A percentile compares a stretch with the other conserved stretches of the same genome.
phyloP scores from a whole-genome alignment of 2,888 invertebrate species.

The Oeneis ivallda region DNA sequence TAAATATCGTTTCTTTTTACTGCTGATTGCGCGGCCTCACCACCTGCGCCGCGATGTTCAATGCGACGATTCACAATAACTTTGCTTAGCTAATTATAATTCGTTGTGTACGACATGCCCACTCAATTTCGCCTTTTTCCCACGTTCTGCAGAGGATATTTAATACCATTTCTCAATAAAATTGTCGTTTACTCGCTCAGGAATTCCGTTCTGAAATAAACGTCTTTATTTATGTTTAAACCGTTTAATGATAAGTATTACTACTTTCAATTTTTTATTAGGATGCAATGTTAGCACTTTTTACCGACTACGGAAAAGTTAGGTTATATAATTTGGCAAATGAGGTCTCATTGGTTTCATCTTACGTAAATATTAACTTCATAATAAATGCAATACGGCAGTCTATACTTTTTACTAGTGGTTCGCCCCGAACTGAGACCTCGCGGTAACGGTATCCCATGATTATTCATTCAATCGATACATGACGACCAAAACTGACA shows the following conservation, averaged over 20 bases:
- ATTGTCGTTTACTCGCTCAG: constrained; percentile 18
- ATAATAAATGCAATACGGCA: too few species aligned
- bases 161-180: constrained; percentile 26
- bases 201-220: constrained; percentile 9
- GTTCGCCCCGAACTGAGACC: too few species aligned
- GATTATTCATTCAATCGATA: too few species aligned
- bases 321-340: too few species aligned
- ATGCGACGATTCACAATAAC: constrained; percentile 40
- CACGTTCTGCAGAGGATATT: constrained; percentile 28
- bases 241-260: background rate
- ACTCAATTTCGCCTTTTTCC: constrained; percentile 26
- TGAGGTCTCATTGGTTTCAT: too few species aligned
- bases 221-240: constrained; percentile 13
- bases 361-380: too few species aligned
- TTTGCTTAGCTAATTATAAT: constrained; percentile 37
- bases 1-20: constrained; percentile 69
- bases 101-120: constrained; percentile 26
- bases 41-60: constrained; percentile 60
- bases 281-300: background rate
- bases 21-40: constrained; percentile 70
- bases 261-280: background rate
- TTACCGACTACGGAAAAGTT: too few species aligned
- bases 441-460: too few species aligned
- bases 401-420: too few species aligned
- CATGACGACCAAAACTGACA: too few species aligned